These are phyloP conservation scores for Poeciliopsis presidionis DNA, from an alignment of 2,797 vertebrate genomes.

Conservation along the genomic window DNA sequence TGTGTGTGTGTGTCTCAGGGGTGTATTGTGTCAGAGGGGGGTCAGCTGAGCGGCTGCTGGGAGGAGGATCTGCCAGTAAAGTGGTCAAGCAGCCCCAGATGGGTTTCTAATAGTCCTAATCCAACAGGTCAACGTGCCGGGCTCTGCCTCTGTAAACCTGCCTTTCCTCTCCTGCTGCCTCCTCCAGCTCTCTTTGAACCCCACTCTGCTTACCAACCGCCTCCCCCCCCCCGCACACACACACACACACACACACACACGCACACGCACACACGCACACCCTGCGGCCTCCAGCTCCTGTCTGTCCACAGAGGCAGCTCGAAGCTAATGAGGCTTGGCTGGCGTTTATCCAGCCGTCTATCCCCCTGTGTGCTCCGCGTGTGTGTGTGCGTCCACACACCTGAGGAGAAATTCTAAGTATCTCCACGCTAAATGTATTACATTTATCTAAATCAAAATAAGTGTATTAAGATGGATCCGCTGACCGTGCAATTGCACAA, in stretches of 20 bases:
- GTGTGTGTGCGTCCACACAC: neutral
- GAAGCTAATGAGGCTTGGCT: constrained; percentile 81
- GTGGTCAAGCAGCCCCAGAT: constrained; percentile 80
- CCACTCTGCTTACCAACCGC: constrained; percentile 72
- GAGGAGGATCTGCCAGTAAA: constrained; percentile 71
- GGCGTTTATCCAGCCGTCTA: constrained; percentile 77
- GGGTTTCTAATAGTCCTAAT: constrained; percentile 80
- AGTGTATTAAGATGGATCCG: constrained; percentile 29
- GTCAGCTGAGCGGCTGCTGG: constrained; percentile 72
- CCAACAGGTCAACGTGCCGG: constrained; percentile 74
- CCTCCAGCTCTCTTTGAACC: constrained; percentile 66
- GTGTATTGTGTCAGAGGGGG: constrained; percentile 58
- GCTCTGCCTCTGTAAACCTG: constrained; percentile 58
- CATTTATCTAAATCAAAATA: constrained; percentile 47
- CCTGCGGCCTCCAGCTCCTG: constrained; percentile 28
- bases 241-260: neutral
- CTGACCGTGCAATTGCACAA: too few relatives aligned
- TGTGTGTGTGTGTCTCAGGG: constrained; percentile 44
- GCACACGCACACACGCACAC: neutral
- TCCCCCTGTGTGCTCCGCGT: constrained; percentile 53
- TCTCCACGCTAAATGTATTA: constrained; percentile 41
- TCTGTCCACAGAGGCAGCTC: constrained; percentile 73
- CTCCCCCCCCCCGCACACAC: constrained; percentile 8
- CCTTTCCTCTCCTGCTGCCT: constrained; percentile 63
- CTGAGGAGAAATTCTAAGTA: constrained; percentile 10